phyloP scores from a whole-genome alignment of 2,797 vertebrate genomes.

The Anniella stebbinsi region DNA sequence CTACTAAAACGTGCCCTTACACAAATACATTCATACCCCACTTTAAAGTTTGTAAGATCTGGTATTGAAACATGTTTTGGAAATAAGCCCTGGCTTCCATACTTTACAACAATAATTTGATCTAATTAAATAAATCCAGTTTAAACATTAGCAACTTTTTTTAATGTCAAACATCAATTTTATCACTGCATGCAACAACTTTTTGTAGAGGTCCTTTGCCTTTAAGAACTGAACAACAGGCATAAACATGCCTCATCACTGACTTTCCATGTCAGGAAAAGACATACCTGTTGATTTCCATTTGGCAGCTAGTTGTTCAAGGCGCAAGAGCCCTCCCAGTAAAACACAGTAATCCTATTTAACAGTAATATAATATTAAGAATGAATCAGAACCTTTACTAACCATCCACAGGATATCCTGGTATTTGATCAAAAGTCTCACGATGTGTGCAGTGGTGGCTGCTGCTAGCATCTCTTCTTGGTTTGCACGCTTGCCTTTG shows the following conservation, averaged over 20 bases:
- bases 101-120: not conserved
- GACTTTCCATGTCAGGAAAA: not conserved
- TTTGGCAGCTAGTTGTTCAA: not conserved
- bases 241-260: not conserved
- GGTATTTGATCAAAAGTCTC: constrained; percentile 89
- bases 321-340: not conserved
- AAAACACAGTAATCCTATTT: not conserved
- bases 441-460: constrained; percentile 89
- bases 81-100: not conserved
- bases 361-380: not conserved
- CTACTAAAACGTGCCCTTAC: not conserved
- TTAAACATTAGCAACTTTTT: not conserved
- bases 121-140: not conserved
- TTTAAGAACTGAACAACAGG: not conserved
- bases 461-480: constrained; percentile 88
- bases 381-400: constrained; percentile 55
- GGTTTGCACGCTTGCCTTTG: constrained; percentile 84
- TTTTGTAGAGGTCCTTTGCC: not conserved
- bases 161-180: not conserved
- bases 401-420: constrained; percentile 94
- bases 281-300: not conserved
- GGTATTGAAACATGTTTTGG: not conserved
- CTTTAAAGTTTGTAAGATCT: not conserved
- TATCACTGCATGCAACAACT: not conserved
- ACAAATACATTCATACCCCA: not conserved